These are phyloP conservation scores for Muscina levida DNA, from an alignment of 2,888 invertebrate genomes.

Conservation along the genomic window DNA sequence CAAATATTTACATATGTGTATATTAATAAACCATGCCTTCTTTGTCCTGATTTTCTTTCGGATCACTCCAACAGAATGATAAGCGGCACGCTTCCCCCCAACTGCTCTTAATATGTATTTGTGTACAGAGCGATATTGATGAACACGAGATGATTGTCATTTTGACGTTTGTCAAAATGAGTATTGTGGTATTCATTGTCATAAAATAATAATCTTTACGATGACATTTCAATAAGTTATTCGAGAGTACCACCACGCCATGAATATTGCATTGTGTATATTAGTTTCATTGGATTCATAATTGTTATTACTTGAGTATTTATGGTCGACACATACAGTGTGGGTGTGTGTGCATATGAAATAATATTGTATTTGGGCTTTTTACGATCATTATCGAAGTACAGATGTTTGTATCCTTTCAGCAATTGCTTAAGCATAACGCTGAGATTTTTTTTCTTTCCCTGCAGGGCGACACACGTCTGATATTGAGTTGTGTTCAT, in stretches of 20 bases:
- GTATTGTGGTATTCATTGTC: too few species aligned
- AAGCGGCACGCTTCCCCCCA: too few species aligned
- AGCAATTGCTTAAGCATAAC: neutral
- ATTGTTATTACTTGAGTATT: constrained; percentile 25
- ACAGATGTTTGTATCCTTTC: constrained; percentile 22
- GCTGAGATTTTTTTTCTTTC: constrained; percentile 1
- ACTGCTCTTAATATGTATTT: too few species aligned
- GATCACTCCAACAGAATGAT: too few species aligned
- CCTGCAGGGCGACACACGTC: neutral
- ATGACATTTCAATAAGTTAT: constrained; percentile 38
- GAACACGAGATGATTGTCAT: constrained; percentile 42
- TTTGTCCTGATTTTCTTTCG: neutral
- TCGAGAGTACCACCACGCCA: neutral
- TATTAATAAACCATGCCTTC: neutral
- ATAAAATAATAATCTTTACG: constrained; percentile 40
- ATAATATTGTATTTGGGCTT: too few species aligned
- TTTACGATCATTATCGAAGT: constrained; percentile 25
- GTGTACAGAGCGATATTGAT: constrained; percentile 41
- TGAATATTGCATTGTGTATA: too few species aligned
- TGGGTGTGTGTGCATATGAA: neutral
- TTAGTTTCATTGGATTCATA: constrained; percentile 16
- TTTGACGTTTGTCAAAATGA: constrained; percentile 62
- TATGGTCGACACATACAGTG: constrained; percentile 2
- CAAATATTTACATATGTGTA: constrained; percentile 66
- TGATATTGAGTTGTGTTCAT: neutral